Base-by-base conservation (phyloP, 2,888 invertebrate species). In the Lochmaea crataegi region DNA sequence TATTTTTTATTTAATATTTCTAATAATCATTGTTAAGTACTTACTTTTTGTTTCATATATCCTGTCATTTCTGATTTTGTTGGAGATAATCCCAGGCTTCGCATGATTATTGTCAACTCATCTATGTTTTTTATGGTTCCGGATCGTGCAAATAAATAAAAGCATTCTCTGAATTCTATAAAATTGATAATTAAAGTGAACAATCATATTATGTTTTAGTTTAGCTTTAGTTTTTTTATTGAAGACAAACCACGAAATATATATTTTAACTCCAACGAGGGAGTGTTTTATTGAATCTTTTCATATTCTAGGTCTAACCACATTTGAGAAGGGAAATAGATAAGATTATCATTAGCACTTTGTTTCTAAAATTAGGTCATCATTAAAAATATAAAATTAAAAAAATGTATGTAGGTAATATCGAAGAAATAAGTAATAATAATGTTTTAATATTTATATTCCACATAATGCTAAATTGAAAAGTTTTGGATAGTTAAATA, bases 81-180 rank as follows among this genome's bases (percentile, higher is more conserved):
- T 0, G 98, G 98, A 78, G 97, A 96, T 88, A 97, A 92, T 0
- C 97, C 97, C 9, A 98, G 88, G 0, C 98, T 98, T 76, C 98
- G 88, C 97, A 98, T 98, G 45, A 98, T 96, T 1, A 96, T 93
- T 0, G 96, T 96, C 73, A 98, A 87, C 85, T 98, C 97, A 84
- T 97, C 96, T 77, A 97, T 87, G 0, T 94, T 94, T 18, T 93
- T 93, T 68, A 98, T 97, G 85, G 94, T 94, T 0, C 96, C 97
- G 48, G 94, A 94, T 63, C 96, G 89, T 0, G 97, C 97, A 85
- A 97, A 97, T 69, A 98, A 89, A 86, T 96, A 97, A 88, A 98
- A 98, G 83, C 98, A 98, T 89, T 98, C 98, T 83, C 97, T 92
- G 86, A 97, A 98, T 87, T 97, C 97, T 97, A 87, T 12, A 89